Evolutionary conservation across 2,113 vertebrate species (phyloP), one percentile per base, ranked within the genome.

Genomic region (Excalfactoria chinensis): DNA sequence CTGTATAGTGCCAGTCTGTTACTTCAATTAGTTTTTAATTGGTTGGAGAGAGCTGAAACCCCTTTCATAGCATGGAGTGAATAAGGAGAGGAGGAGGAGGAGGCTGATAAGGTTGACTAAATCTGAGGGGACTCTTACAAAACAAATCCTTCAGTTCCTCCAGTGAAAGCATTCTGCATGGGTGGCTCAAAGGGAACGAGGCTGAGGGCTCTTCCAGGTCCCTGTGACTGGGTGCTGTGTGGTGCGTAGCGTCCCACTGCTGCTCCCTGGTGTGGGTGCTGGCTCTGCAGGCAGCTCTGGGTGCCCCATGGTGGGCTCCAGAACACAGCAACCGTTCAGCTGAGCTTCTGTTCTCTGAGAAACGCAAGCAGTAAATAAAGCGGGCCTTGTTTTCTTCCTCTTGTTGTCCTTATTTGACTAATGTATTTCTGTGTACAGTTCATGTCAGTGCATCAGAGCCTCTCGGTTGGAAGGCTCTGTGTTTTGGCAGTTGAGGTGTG

Each of bases 1-100:
- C 86, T 89, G 41, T 58, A 1, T 41, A 49, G 86, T 89, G 63
- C 77, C 67, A 85, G 81, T 46, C 63, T 87, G 75, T 69, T 73
- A 25, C 73, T 87, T 92, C 89, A 93, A 93, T 95, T 93, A 89
- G 90, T 94, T 96, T 89, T 90, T 93, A 94, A 94, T 93, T 96
- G 81, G 84, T 63, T 82, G 46, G 55, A 79, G 63, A 73, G 81
- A 85, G 92, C 91, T 84, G 71, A 82, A 90, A 90, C 89, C 71
- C 86, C 77, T 94, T 96, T 96, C 94, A 95, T 75, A 89, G 89
- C 23, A 76, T 34, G 16, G 78, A 70, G 84, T 91, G 91, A 93
- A 90, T 76, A 70, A 84, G 90, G 35, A 75, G 89, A 82, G 84
- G 48, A 86, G 75, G 48, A 86, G 75, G 82, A 86, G 89, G 81